A percentile compares a stretch with the other conserved stretches of the same genome.
phyloP scores from a whole-genome alignment of 23 tunicate species.

The Ascidia mentula region DNA sequence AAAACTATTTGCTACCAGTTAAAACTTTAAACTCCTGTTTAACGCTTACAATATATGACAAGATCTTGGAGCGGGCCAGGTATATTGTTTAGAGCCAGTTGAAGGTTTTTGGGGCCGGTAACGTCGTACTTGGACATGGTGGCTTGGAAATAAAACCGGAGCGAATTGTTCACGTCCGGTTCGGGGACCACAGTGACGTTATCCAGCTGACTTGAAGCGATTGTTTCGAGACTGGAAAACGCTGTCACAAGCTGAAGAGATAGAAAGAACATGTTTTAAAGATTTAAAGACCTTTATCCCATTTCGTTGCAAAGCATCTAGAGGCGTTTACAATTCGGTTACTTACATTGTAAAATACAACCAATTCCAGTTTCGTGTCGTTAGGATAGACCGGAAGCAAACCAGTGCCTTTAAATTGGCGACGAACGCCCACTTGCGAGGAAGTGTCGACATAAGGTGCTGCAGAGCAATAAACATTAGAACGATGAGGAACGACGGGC shows the following conservation, averaged over 20 bases:
- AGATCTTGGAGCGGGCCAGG: neutral
- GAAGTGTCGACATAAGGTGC: conserved; percentile 8
- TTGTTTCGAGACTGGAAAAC: neutral
- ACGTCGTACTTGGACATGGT: conserved; percentile 56
- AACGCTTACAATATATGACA: conserved; percentile 32
- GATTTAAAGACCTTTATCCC: neutral
- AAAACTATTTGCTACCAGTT: neutral
- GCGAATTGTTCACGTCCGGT: conserved; percentile 2
- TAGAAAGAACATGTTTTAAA: neutral
- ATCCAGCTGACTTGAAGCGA: neutral
- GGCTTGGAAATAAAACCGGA: conserved; percentile 35
- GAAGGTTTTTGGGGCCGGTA: conserved; percentile 39
- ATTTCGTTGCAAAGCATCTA: neutral
- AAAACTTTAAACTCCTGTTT: neutral
- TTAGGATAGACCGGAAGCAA: neutral
- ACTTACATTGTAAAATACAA: conserved; percentile 8
- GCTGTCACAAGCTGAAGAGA: neutral
- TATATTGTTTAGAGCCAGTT: conserved; percentile 19
- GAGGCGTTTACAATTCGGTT: neutral
- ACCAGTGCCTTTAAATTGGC: conserved; percentile 30
- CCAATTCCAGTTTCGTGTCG: neutral
- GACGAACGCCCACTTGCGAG: conserved; percentile 20
- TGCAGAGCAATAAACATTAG: no score
- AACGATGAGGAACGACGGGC: neutral
- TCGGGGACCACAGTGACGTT: neutral